Evolutionary conservation across 2,888 invertebrate genomes (phyloP), one percentile per base, ranked within the genome.

Genomic region (Thymelicus acteon): DNA sequence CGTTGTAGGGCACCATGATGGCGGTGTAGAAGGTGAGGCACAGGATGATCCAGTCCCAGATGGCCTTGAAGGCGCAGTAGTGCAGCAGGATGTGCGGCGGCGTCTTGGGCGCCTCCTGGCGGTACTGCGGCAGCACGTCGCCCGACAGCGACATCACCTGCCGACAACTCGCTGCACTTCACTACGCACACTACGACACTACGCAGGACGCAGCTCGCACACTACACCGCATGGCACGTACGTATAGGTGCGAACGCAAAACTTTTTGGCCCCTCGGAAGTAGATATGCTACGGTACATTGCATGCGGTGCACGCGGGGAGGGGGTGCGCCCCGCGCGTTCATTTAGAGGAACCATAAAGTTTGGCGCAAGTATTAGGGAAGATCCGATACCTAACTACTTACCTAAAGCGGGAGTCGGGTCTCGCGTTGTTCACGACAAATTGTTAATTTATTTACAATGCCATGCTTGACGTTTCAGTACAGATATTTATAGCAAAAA

Each of bases 41-140:
- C 83, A 99, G 96, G 91, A 99, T 99, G 93, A 99, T 98, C 99
- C 99, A 99, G 95, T 99, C 99, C 99, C 99, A 99, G 91, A 98
- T 98, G 84, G 98, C 98, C 95, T 99, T 98, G 95, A 99, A 99
- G 86, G 99, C 98, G 95, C 99, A 99, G 95, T 99, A 99, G 95
- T 99, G 99, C 83, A 99, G 96, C 82, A 99, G 96, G 92, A 99
- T 99, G 95, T 99, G 99, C 77, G 99, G 99, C 79, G 99, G 99
- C 74, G 99, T 99, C 95, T 99, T 99, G 80, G 99, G 99, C 76
- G 99, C 99, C 95, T 99, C 99, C 94, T 99, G 99, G 75, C 98
- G 96, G 94, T 99, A 99, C 95, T 98, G 98, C 80, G 99, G 99
- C 96, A 99, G 96, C 91, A 99, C 97, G 94, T 99, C 99, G 80